Evolutionary conservation across 1,140 invertebrate genomes (phyloP), one percentile per base, ranked within the genome.

Genomic region (Drosophila bifasciata): DNA sequence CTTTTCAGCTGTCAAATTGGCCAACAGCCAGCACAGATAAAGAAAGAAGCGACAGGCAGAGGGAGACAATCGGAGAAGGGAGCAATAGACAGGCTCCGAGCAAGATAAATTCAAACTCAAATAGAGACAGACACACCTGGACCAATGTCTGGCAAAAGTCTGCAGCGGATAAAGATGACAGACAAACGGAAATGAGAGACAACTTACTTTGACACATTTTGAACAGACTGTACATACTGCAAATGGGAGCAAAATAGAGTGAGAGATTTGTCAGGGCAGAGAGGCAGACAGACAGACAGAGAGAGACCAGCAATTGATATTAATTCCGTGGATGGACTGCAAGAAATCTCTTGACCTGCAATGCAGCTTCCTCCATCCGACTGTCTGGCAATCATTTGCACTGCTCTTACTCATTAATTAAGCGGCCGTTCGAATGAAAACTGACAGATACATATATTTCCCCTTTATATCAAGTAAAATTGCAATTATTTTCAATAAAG

Each of bases 281-380:
- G 4, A 52, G n/a, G 17, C n/a, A 5, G 11, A 8, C 4, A 45
- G n/a, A 6, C 15, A 25, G 15, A 44, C 45, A 53, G n/a, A 53
- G n/a, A 41, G 17, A 21, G 16, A n/a, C 57, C 46, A 45, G 28
- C 9, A 77, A 66, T 52, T 51, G 58, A 79, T 79, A 79, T 70
- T 55, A 64, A 67, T 76, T 69, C 49, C 13, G 58, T 44, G 32
- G 64, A 57, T 59, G 55, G n/a, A 32, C 40, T 15, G 36, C 13
- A 17, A 25, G 21, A 69, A 68, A 59, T 67, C 70, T 59, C 76
- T 79, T 79, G 76, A 79, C 76, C 76, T 45, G 74, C 74, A 55
- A 70, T 63, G 43, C 63, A 52, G 39, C 55, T 66, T 55, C 50
- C 58, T 56, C 11, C 11, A 36, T 36, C 32, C 32, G 32, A 36